Evolutionary conservation across 2,888 invertebrate genomes (phyloP).

Genomic region (Dione juno): DNA sequence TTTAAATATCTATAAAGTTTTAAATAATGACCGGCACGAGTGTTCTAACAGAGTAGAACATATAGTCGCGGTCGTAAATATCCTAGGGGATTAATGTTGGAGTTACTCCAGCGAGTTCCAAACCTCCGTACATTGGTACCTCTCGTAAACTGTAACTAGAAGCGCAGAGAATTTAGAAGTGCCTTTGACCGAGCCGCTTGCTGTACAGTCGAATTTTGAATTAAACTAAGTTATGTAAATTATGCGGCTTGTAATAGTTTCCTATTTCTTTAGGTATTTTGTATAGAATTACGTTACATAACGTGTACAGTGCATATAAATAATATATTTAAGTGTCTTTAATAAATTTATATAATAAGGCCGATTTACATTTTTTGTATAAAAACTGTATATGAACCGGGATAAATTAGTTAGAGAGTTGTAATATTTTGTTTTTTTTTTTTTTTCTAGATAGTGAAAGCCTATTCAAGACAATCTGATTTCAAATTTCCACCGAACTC

Average conservation of each 20-base stretch:
- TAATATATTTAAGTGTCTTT: too few relatives aligned
- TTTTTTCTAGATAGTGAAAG: too few relatives aligned
- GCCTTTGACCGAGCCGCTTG: slow-evolving; percentile 28
- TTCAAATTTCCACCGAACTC: too few relatives aligned
- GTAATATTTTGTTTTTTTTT: too few relatives aligned
- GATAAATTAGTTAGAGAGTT: too few relatives aligned
- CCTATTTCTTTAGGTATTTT: neutral
- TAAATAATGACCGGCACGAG: slow-evolving; percentile 14
- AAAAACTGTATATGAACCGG: too few relatives aligned
- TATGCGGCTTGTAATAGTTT: slow-evolving; percentile 7
- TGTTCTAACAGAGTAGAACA: slow-evolving; percentile 49
- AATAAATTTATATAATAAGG: too few relatives aligned
- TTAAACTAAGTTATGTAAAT: slow-evolving; percentile 24
- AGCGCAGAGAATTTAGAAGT: slow-evolving; percentile 41
- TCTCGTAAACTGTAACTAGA: slow-evolving; percentile 47
- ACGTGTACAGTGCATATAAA: too few relatives aligned
- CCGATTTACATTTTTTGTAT: too few relatives aligned
- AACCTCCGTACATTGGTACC: slow-evolving; percentile 37
- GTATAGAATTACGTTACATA: neutral
- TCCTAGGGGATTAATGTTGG: slow-evolving; percentile 53
- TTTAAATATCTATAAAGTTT: neutral
- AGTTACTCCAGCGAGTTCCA: slow-evolving; percentile 45
- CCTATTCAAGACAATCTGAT: too few relatives aligned
- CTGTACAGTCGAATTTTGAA: slow-evolving; percentile 25
- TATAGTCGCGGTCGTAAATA: slow-evolving; percentile 54